Evolutionary conservation across 2,797 vertebrate genomes (phyloP).

Genomic region (Chloroceryle amazona): DNA sequence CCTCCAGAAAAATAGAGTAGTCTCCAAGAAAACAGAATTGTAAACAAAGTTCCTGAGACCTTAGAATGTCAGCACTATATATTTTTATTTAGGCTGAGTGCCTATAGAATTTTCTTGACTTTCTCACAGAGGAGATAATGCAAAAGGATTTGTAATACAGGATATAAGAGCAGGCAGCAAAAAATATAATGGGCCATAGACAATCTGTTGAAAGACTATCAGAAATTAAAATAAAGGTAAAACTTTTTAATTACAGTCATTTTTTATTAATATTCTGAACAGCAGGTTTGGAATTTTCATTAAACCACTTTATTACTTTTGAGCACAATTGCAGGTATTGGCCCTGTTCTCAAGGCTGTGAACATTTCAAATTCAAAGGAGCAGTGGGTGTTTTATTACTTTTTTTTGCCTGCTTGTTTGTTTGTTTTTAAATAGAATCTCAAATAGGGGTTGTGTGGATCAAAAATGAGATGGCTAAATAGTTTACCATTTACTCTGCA

Average conservation of each 20-base stretch:
- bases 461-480: not conserved
- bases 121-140: not conserved
- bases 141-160: not conserved
- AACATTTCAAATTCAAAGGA: not conserved
- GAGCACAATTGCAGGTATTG: not conserved
- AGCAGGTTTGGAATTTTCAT: not conserved
- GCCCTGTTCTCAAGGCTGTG: not conserved
- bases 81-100: slow-evolving; percentile 65
- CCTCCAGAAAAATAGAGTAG: slow-evolving; percentile 16
- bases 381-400: not conserved
- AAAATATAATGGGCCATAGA: not conserved
- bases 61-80: not conserved
- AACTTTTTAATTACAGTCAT: not conserved
- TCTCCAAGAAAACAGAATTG: slow-evolving; percentile 68
- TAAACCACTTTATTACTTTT: not conserved
- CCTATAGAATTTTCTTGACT: not conserved
- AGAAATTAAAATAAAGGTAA: not conserved
- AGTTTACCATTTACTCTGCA: not conserved
- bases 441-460: not conserved
- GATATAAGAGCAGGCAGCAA: not conserved
- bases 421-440: not conserved
- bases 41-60: slow-evolving; percentile 69
- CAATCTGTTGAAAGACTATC: not conserved
- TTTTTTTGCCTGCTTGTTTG: too few relatives aligned
- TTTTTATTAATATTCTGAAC: not conserved